Conservation (phyloP, 2,113 vertebrate species). For the Girardinichthys multiradiatus region DNA sequence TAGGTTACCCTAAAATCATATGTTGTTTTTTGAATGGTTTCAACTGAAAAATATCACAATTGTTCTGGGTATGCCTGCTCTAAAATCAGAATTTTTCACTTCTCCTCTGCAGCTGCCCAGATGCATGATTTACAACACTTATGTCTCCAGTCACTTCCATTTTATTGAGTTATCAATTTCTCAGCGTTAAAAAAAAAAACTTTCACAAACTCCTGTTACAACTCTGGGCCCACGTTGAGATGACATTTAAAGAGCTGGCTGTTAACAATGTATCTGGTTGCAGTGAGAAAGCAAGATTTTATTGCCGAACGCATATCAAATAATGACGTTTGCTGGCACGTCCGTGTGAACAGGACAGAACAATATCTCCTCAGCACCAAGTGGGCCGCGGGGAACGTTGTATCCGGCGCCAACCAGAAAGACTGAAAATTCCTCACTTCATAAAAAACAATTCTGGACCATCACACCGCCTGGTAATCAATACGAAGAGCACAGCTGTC, state of each 20-base stretch:
- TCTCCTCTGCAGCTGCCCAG: slow-evolving; percentile 71
- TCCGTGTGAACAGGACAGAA: slow-evolving; percentile 51
- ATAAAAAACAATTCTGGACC: slow-evolving; percentile 57
- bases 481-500: slow-evolving; percentile 80
- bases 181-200: slow-evolving; percentile 41
- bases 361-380: slow-evolving; percentile 41
- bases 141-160: slow-evolving; percentile 56
- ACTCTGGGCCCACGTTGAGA: slow-evolving; percentile 48
- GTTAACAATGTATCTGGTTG: slow-evolving; percentile 82
- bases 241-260: slow-evolving; percentile 61
- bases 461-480: slow-evolving; percentile 73
- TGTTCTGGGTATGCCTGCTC: slow-evolving; percentile 52
- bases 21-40: neutral
- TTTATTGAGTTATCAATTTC: slow-evolving; percentile 76
- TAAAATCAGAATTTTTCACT: slow-evolving; percentile 65
- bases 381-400: slow-evolving; percentile 14
- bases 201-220: slow-evolving; percentile 59
- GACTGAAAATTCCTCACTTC: slow-evolving; percentile 79
- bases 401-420: slow-evolving; percentile 66
- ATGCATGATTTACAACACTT: slow-evolving; percentile 70
- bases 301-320: slow-evolving; percentile 70
- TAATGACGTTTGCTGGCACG: slow-evolving; percentile 65
- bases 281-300: slow-evolving; percentile 62
- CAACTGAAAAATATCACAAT: slow-evolving; percentile 5
- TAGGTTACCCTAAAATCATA: neutral